Evolutionary conservation across 2,113 vertebrate species (phyloP), one percentile per base, ranked within the genome.

Genomic region (Callocephalon fimbriatum): DNA sequence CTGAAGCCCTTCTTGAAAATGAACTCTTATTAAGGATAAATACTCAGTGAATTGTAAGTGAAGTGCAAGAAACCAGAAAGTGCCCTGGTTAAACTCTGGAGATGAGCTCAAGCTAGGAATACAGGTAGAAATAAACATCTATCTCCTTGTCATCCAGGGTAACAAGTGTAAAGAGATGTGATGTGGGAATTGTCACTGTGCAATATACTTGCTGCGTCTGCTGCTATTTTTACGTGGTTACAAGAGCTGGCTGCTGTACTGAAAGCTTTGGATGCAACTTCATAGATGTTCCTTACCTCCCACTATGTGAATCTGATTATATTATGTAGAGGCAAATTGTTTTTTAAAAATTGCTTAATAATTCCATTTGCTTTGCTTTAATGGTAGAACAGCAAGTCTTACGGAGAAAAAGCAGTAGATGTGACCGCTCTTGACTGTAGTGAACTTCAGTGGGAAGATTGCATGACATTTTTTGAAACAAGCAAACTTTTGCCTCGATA

Each of bases 1-100:
- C 79, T 93, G 32, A 38, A 90, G 59, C 10, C 9, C 27, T 86
- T 86, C 91, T 75, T 74, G 59, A 77, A 93, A 93, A 95, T 59
- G 25, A 96, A 47, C 47, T 77, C 45, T 88, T 78, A 90, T 89
- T 93, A 95, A 95, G 45, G 26, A 31, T 71, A 93, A 92, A 93
- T 54, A 65, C 44, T 70, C 27, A 48, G 31, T 70, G 79, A 93
- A 83, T 31, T 66, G 8, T 38, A 88, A 83, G n/a, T 73, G 37
- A 31, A 50, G 14, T 32, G 29, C 31, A 90, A 95, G 62, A 15
- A 86, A 45, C 18, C 37, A 76, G 62, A 88, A 88, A 80, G 22
- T 54, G 16, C 54, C 18, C 40, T 70, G 61, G 10, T 37, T 86
- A 14, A 88, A 40, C 25, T 77, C 72, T 74, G 29, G 72, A 74